A percentile compares a stretch with the other conserved stretches of the same genome.
Evolutionary conservation across 2,797 vertebrate species (phyloP).

Genomic region (Mormyrops attenuatus): DNA sequence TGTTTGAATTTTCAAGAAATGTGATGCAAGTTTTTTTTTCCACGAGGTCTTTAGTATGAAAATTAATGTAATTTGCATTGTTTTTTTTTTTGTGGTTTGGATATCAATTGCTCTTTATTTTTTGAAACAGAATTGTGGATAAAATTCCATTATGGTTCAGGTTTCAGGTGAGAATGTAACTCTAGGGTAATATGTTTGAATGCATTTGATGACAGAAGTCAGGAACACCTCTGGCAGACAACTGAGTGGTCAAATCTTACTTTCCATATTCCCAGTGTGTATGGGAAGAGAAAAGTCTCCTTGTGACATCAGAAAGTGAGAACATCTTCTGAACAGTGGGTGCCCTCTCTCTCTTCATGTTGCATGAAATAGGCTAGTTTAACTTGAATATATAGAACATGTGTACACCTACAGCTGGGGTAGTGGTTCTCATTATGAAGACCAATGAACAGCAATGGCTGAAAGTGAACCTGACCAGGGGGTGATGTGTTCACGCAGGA

Average conservation of each 20-base stretch:
- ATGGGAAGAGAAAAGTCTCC: background rate
- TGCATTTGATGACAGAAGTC: background rate
- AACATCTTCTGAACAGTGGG: background rate
- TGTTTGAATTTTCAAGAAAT: background rate
- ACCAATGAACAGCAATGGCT: background rate
- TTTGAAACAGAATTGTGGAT: background rate
- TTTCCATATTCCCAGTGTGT: background rate
- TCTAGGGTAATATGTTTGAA: background rate
- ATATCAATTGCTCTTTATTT: background rate
- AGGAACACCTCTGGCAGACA: background rate
- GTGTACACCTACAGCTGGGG: background rate
- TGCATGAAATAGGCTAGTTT: background rate
- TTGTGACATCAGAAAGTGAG: background rate
- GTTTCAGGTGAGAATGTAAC: background rate
- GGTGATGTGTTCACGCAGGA: background rate
- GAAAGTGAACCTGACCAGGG: background rate
- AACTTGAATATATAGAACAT: background rate
- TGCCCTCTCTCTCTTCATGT: background rate
- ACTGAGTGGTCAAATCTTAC: background rate
- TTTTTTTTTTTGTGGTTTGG: background rate
- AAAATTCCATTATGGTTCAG: background rate
- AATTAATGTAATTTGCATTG: background rate
- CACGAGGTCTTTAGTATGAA: background rate
- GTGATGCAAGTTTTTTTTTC: background rate
- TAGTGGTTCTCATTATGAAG: background rate